These are phyloP conservation scores for Otolemur garnettii DNA, from an alignment of 2,113 vertebrate genomes.

Conservation along the genomic window DNA sequence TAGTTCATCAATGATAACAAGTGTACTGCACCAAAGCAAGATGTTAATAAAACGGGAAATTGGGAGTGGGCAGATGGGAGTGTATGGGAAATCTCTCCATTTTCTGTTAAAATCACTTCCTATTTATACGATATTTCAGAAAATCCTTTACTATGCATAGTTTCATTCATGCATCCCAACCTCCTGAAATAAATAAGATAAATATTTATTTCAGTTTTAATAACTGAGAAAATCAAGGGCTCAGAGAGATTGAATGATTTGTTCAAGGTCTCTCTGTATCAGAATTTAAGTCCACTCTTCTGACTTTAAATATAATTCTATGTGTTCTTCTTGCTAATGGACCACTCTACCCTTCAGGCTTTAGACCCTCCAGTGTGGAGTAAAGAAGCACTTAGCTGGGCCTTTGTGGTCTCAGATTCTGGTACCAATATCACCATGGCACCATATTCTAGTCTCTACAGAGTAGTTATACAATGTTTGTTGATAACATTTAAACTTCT, in stretches of 20 bases:
- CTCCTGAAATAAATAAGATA: background rate
- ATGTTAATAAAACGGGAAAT: background rate
- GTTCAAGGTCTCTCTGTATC: background rate
- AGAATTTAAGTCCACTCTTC: background rate
- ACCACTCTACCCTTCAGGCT: background rate
- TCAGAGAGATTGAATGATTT: conserved; percentile 9
- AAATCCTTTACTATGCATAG: background rate
- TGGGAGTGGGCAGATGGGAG: background rate
- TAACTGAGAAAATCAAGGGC: conserved; percentile 3
- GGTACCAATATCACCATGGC: background rate
- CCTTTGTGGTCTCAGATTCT: background rate
- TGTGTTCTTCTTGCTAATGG: background rate
- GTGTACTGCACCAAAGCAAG: background rate
- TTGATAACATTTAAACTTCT: background rate
- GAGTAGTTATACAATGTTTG: background rate
- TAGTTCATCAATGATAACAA: background rate
- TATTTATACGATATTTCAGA: background rate
- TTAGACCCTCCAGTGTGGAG: background rate
- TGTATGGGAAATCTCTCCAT: background rate
- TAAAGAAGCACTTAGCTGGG: background rate
- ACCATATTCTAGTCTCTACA: background rate
- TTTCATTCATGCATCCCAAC: background rate
- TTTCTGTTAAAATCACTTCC: conserved; percentile 4
- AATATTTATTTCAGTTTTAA: conserved; percentile 1
- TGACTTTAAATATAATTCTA: background rate